phyloP scores from a whole-genome alignment of 2,113 vertebrate species.

The Phainopepla nitens region DNA sequence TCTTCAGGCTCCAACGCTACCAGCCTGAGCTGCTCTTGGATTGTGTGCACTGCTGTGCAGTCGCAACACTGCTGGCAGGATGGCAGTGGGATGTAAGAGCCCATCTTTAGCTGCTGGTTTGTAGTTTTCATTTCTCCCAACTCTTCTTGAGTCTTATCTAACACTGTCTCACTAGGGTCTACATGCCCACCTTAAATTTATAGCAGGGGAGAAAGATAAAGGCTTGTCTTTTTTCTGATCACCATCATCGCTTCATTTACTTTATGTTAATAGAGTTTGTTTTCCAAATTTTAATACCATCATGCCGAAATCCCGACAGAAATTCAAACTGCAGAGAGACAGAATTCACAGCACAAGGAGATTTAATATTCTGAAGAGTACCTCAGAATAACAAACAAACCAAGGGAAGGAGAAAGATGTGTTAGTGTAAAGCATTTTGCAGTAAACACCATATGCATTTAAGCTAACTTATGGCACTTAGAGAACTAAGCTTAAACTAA shows the following conservation, averaged over 20 bases:
- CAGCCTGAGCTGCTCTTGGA: neutral
- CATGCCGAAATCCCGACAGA: neutral
- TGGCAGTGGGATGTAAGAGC: neutral
- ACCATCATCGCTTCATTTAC: neutral
- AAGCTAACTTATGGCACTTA: neutral
- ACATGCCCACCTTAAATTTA: neutral
- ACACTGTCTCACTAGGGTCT: neutral
- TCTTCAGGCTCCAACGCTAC: neutral
- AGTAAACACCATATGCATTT: neutral
- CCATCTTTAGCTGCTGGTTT: neutral
- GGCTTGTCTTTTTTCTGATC: neutral
- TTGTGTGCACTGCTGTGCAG: neutral
- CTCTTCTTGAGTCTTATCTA: neutral
- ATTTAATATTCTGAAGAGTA: neutral
- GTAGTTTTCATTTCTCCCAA: neutral
- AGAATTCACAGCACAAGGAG: neutral
- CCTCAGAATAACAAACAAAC: neutral
- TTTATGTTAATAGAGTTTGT: neutral
- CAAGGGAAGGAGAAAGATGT: neutral
- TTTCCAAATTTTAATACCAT: neutral
- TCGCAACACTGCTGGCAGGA: neutral
- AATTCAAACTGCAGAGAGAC: neutral
- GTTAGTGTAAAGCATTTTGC: neutral
- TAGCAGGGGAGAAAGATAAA: neutral
- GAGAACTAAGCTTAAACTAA: neutral